Percentiles rank a stretch among this genome's conserved stretches.
Conservation (phyloP, 2,797 vertebrate species). For the Austrolebias charrua region DNA sequence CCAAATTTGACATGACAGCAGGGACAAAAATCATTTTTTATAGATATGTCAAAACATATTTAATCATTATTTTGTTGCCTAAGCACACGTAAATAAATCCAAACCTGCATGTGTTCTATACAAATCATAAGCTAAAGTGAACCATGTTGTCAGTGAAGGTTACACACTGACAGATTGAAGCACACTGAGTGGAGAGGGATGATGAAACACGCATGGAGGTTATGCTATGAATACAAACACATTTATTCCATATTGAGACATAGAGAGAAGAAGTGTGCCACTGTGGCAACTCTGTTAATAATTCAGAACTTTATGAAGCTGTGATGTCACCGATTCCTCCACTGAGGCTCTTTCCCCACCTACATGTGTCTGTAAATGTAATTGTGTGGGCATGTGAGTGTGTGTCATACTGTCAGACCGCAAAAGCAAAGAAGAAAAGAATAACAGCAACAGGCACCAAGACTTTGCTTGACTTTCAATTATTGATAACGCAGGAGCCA, state of each 20-base stretch:
- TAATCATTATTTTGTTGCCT: not conserved
- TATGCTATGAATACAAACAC: constrained; percentile 21
- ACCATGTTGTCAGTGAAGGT: constrained; percentile 9
- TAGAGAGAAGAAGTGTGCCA: constrained; percentile 10
- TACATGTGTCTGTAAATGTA: constrained; percentile 29
- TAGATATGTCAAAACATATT: not conserved
- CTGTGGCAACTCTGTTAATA: constrained; percentile 43
- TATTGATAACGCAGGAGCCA: constrained; percentile 69
- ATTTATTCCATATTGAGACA: constrained; percentile 2
- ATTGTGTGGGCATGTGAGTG: constrained; percentile 3
- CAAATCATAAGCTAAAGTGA: constrained; percentile 6
- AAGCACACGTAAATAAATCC: not conserved
- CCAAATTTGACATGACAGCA: too few relatives aligned
- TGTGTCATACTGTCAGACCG: constrained; percentile 40
- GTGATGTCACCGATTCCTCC: constrained; percentile 52
- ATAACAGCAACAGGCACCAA: constrained; percentile 38
- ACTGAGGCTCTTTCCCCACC: constrained; percentile 35
- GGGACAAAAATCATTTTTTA: too few relatives aligned
- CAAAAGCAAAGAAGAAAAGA: constrained; percentile 20
- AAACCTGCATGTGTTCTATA: not conserved
- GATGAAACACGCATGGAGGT: constrained; percentile 16
- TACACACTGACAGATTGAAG: constrained; percentile 23
- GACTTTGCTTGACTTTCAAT: constrained; percentile 58
- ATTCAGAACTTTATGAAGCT: constrained; percentile 57
- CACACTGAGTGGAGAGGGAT: constrained; percentile 16